These are phyloP conservation scores for Metopia argyrocephala DNA, from an alignment of 2,888 invertebrate genomes.

Conservation along the genomic window DNA sequence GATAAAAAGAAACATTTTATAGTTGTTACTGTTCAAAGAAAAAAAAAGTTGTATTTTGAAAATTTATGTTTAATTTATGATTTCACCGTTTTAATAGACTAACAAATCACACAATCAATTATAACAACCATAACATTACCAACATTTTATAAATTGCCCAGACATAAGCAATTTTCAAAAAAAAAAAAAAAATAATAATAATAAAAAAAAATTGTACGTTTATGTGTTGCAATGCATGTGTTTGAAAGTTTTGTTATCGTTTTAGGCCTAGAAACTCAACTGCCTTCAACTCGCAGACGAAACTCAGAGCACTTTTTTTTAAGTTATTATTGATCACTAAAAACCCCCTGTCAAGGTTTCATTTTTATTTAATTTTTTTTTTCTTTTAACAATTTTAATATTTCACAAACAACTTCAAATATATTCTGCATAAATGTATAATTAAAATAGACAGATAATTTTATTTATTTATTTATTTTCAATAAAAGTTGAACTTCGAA, in stretches of 20 bases:
- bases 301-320: slow-evolving; percentile 29
- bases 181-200: too few relatives aligned
- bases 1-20: slow-evolving; percentile 42
- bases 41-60: slow-evolving; percentile 13
- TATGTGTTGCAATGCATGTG: not conserved
- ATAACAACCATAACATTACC: slow-evolving; percentile 4
- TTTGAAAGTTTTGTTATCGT: not conserved
- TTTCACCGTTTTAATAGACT: slow-evolving; percentile 59
- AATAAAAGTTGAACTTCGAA: not conserved
- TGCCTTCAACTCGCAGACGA: slow-evolving; percentile 35
- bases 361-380: not conserved
- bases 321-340: not conserved
- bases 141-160: not conserved
- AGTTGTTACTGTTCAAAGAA: slow-evolving; percentile 18
- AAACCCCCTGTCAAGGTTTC: slow-evolving; percentile 34
- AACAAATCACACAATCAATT: slow-evolving; percentile 31
- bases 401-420: slow-evolving; percentile 18
- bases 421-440: slow-evolving; percentile 25
- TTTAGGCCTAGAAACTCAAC: slow-evolving; percentile 57
- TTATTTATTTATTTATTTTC: not conserved
- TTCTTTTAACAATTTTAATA: not conserved
- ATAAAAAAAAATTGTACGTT: not conserved
- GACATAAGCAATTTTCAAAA: not conserved
- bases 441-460: not conserved
- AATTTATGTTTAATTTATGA: slow-evolving; percentile 61